Evolutionary conservation across 2,888 invertebrate species (phyloP), one percentile per base, ranked within the genome.

Genomic region (Lasioglossum marginatum): DNA sequence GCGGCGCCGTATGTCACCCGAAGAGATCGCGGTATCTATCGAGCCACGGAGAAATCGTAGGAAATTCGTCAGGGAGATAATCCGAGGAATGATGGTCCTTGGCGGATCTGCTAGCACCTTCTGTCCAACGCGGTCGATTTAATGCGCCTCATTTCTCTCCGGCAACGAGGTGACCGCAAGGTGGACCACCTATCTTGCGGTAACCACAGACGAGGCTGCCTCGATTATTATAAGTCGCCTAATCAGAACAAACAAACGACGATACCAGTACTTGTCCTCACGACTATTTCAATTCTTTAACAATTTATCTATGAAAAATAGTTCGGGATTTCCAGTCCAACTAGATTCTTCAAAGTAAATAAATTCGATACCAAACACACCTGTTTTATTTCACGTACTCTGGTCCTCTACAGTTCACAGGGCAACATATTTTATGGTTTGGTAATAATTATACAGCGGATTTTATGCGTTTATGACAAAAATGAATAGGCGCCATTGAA

Each of bases 111-210:
- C 84, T 90, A 86, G 89, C 84, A 93, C 92, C 93, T 93, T 93
- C 93, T 93, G 93, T 89, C 92, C 89, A 88, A 81, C 85, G 88
- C 90, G 90, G 88, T 93, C 91, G 91, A 92, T 93, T 93, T 93
- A 92, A 90, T 91, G 83, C 89, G 86, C 81, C 91, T 90, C 90
- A 84, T 92, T 92, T 90, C 90, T 92, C 90, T 88, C 88, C 77
- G 75, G 52, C 87, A 37, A 83, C 85, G 79, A 72, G 80, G 6
- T 63, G 78, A 68, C 23, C 81, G 43, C 70, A 79, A 83, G 83
- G 81, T 76, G 85, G 79, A 27, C 77, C 85, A 73, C 45, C 8
- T 34, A 66, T 66, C 66, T 63, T 23, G 60, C 14, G 14, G n/a
- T 27, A 14, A 63, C 60, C 52, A 57, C n/a, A 0, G 52, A 10